These are phyloP conservation scores for Aphaenogaster rudis DNA, from an alignment of 1,140 invertebrate species.

Conservation along the genomic window DNA sequence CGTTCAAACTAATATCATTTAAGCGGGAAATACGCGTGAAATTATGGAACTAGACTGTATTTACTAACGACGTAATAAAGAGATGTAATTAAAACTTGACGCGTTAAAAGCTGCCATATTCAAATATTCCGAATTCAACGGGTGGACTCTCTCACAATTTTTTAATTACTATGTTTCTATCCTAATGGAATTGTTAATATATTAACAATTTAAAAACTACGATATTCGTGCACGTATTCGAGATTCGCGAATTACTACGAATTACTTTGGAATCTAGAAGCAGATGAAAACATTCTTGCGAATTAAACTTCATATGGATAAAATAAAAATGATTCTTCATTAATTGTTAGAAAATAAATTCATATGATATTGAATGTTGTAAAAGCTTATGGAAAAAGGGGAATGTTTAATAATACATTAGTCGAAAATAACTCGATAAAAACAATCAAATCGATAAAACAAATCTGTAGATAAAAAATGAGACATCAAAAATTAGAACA, in stretches of 20 bases:
- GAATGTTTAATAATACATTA: background rate
- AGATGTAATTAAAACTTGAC: background rate
- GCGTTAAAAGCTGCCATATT: background rate
- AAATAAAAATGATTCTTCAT: background rate
- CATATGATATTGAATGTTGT: background rate
- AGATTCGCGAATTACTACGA: background rate
- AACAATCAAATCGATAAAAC: background rate
- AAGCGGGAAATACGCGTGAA: background rate
- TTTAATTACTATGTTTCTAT: background rate
- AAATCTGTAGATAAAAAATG: background rate
- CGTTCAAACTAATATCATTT: conserved; percentile 27
- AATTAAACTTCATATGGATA: background rate
- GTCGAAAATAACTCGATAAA: background rate
- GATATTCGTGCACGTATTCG: background rate
- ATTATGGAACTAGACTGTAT: background rate
- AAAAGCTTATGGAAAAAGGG: background rate
- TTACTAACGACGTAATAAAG: background rate
- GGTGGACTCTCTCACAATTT: background rate
- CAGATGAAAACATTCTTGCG: background rate
- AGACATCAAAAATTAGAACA: background rate
- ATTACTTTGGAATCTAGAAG: background rate
- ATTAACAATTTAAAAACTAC: background rate
- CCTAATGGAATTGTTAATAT: background rate
- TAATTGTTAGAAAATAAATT: background rate
- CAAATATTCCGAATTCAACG: conserved; percentile 7